phyloP scores from a whole-genome alignment of 2,113 vertebrate genomes.

The Stictonetta naevosa region DNA sequence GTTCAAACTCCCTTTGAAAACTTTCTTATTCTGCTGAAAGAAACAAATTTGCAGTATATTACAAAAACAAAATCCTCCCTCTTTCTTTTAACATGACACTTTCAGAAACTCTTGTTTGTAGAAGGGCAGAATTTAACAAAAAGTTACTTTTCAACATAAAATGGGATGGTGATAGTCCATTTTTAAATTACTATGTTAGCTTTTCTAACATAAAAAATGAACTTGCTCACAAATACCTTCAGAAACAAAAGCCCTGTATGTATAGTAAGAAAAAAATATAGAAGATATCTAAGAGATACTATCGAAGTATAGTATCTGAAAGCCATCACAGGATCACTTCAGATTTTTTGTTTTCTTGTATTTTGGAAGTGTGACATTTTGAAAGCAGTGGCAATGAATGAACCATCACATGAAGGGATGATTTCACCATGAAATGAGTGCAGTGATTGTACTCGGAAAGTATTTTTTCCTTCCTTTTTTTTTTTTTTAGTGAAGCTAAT shows the following conservation, averaged over 20 bases:
- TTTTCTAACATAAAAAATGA: conserved; percentile 4
- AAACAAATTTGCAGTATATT: background rate
- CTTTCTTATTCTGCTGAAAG: background rate
- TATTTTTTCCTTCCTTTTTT: background rate
- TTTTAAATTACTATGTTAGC: background rate
- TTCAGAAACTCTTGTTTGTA: background rate
- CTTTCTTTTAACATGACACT: background rate
- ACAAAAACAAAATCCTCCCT: background rate
- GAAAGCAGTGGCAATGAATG: conserved; percentile 50
- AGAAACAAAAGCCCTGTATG: background rate
- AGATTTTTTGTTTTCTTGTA: conserved; percentile 32
- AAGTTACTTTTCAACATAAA: background rate
- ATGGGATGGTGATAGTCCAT: background rate
- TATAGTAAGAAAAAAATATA: background rate
- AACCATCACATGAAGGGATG: conserved; percentile 62
- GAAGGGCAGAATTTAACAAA: background rate
- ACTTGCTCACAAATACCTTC: background rate
- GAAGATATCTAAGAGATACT: background rate
- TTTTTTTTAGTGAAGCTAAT: background rate
- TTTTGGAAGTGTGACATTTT: conserved; percentile 58
- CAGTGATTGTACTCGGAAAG: conserved; percentile 25
- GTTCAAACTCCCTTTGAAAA: conserved; percentile 11
- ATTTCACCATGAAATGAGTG: conserved; percentile 39
- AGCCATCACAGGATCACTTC: background rate
- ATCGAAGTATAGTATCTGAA: conserved; percentile 10